Conservation (phyloP, 2,888 invertebrate species). For the Seira ritae region DNA sequence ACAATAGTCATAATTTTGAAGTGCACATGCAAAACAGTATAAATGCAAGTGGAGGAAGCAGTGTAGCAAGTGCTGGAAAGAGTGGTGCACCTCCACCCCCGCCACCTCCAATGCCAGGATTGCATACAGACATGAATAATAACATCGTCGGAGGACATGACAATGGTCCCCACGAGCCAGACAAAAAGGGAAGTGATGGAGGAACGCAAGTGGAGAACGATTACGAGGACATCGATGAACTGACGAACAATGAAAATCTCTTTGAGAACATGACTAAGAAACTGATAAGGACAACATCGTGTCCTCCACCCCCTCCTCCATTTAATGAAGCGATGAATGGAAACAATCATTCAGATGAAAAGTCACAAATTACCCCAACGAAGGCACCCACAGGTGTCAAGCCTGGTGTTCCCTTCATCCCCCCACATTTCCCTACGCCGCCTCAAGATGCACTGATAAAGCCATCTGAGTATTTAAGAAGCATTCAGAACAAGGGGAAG, state of each 20-base stretch:
- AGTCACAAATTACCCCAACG: slow-evolving; percentile 45
- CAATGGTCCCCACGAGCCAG: slow-evolving; percentile 44
- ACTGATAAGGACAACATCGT: slow-evolving; percentile 62
- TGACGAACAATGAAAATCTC: slow-evolving; percentile 74
- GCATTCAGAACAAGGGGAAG: slow-evolving; percentile 80
- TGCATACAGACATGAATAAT: slow-evolving; percentile 51
- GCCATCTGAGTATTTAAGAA: slow-evolving; percentile 93
- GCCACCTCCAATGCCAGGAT: slow-evolving; percentile 70
- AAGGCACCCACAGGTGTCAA: slow-evolving; percentile 57
- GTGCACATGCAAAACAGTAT: slow-evolving; percentile 61
- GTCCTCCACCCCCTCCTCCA: slow-evolving; percentile 65
- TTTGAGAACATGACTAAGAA: slow-evolving; percentile 60
- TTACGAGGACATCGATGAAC: slow-evolving; percentile 88
- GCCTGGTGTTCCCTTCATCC: slow-evolving; percentile 85
- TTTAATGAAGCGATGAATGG: slow-evolving; percentile 42
- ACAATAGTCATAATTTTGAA: slow-evolving; percentile 47
- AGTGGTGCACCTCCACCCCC: slow-evolving; percentile 69
- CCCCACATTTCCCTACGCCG: slow-evolving; percentile 88
- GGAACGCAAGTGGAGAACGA: slow-evolving; percentile 76
- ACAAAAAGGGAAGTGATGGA: slow-evolving; percentile 42
- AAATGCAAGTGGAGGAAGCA: slow-evolving; percentile 42
- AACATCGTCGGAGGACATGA: slow-evolving; percentile 48
- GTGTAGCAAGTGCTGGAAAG: slow-evolving; percentile 34
- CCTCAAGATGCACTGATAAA: slow-evolving; percentile 90
- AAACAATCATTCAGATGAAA: slow-evolving; percentile 28